Percentiles rank a stretch among this genome's conserved stretches.
phyloP scores from a whole-genome alignment of 2,797 vertebrate species.

The Pelodytes ibericus region DNA sequence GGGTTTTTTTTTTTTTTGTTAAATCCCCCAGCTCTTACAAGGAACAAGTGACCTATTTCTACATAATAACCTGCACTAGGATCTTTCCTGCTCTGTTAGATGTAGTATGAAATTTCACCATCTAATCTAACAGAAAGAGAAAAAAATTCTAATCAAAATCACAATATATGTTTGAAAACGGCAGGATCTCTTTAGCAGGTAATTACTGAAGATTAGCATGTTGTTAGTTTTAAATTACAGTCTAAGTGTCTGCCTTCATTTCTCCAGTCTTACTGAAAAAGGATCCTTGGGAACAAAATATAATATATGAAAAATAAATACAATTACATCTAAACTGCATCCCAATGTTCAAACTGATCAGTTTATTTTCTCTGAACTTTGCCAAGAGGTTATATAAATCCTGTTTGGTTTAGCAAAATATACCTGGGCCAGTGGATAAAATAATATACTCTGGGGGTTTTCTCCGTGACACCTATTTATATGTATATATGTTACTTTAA shows the following conservation, averaged over 20 bases:
- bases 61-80: neutral
- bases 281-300: neutral
- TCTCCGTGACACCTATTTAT: neutral
- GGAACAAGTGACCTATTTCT: neutral
- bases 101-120: conserved; percentile 52
- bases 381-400: neutral
- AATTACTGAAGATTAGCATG: conserved; percentile 76
- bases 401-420: neutral
- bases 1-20: neutral
- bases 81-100: conserved; percentile 3
- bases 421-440: neutral
- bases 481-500: neutral
- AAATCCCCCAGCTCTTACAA: neutral
- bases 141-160: conserved; percentile 70
- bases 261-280: conserved; percentile 56
- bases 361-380: too few species aligned
- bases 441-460: neutral
- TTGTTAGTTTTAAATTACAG: conserved; percentile 78
- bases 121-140: conserved; percentile 51
- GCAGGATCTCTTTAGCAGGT: conserved; percentile 70
- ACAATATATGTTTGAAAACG: conserved; percentile 61
- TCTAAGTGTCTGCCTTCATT: conserved; percentile 61
- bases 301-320: neutral
- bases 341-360: too few species aligned
- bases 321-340: neutral